A percentile compares a stretch with the other conserved stretches of the same genome.
Conservation (phyloP, 1,140 invertebrate species). For the Panagrolaimus sp. region DNA sequence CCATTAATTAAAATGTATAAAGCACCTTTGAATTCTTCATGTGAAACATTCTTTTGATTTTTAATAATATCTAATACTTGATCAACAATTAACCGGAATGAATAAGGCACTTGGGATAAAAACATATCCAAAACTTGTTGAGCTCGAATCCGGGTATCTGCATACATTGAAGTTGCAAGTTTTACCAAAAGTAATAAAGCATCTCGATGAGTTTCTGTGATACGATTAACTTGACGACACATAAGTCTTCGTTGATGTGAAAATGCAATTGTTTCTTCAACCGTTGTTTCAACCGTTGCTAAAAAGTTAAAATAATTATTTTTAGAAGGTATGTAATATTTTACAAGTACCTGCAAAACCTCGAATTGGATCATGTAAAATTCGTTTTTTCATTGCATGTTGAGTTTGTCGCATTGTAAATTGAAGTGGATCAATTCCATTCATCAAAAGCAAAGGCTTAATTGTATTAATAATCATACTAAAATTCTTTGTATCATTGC, state of each 20-base stretch:
- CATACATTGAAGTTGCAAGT: conserved; percentile 36
- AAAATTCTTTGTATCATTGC: conserved; percentile 74
- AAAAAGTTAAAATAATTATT: no score
- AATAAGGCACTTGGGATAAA: conserved; percentile 65
- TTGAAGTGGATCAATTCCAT: conserved; percentile 18
- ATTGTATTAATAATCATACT: conserved; percentile 65
- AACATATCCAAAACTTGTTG: conserved; percentile 66
- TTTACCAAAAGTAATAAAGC: conserved; percentile 50
- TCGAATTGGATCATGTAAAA: conserved; percentile 1
- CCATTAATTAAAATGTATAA: conserved; percentile 72
- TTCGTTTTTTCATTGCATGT: background rate
- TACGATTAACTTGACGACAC: conserved; percentile 64
- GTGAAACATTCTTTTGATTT: conserved; percentile 64
- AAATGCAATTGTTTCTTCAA: conserved; percentile 1
- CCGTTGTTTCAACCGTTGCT: background rate
- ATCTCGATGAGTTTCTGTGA: conserved; percentile 69
- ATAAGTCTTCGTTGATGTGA: conserved; percentile 27
- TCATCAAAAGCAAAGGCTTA: conserved; percentile 29
- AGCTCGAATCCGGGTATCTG: conserved; percentile 66
- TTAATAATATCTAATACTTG: conserved; percentile 66
- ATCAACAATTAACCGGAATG: conserved; percentile 66
- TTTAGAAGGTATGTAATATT: no score
- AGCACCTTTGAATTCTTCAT: conserved; percentile 75
- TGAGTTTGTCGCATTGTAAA: conserved; percentile 6
- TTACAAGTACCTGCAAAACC: background rate